Conservation (phyloP, 2,797 vertebrate species). For the Pseudotriccus pelzelni region DNA sequence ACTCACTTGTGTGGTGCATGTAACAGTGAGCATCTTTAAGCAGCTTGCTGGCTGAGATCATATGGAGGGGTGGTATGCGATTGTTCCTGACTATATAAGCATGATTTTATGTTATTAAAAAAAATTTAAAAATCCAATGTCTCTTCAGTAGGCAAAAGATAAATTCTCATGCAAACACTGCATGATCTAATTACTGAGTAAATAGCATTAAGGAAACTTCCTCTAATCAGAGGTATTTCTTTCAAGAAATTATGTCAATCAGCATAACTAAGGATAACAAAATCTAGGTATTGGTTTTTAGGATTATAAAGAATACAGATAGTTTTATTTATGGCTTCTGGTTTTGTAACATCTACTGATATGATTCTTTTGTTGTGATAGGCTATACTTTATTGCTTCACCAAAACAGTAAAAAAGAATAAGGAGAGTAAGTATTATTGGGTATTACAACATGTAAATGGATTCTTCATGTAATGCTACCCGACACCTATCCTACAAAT, state of each 20-base stretch:
- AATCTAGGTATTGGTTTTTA: not conserved
- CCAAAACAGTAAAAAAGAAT: not conserved
- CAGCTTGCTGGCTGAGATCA: not conserved
- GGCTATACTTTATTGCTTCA: not conserved
- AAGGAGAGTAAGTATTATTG: not conserved
- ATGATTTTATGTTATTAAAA: not conserved
- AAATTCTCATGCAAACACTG: too few species aligned
- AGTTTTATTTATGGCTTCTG: not conserved
- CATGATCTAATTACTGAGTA: not conserved
- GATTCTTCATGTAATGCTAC: not conserved
- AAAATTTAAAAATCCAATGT: not conserved
- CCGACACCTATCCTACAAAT: not conserved
- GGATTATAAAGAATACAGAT: not conserved
- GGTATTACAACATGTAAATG: not conserved
- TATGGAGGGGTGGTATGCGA: not conserved
- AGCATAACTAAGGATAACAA: not conserved
- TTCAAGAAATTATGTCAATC: not conserved
- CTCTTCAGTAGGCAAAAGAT: too few species aligned
- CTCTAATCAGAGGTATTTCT: not conserved
- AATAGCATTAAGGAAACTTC: not conserved
- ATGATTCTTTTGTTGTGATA: not conserved
- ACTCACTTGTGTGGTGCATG: not conserved
- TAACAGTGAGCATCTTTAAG: not conserved
- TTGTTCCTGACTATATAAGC: not conserved
- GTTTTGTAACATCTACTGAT: not conserved